A percentile compares a stretch with the other conserved stretches of the same genome.
Evolutionary conservation across 2,113 vertebrate species (phyloP).

Genomic region (Acrocephalus arundinaceus): DNA sequence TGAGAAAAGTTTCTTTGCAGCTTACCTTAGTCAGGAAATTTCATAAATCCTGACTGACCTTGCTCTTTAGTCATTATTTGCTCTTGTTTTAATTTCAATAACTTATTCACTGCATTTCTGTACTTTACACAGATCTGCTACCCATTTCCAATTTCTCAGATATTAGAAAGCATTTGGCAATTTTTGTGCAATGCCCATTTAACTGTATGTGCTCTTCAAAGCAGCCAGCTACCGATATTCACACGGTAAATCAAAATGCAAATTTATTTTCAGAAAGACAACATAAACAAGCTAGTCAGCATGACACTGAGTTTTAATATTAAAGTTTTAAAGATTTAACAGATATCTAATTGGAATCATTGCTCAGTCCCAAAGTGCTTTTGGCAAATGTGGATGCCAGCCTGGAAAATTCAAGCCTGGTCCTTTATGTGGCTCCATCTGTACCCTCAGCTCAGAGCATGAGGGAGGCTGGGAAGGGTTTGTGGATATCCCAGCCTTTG

Average conservation of each 20-base stretch:
- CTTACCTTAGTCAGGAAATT: background rate
- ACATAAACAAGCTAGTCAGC: background rate
- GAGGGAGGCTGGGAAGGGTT: background rate
- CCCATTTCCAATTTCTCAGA: background rate
- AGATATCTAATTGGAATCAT: background rate
- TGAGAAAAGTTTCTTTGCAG: background rate
- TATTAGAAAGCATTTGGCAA: background rate
- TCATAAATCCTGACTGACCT: background rate
- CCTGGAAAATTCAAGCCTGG: background rate
- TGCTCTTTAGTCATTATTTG: background rate
- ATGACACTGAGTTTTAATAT: background rate
- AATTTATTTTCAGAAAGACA: background rate
- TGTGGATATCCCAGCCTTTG: accelerated
- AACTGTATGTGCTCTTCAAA: background rate
- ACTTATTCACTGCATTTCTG: background rate
- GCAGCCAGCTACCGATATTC: background rate
- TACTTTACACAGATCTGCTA: background rate
- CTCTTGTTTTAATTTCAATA: background rate
- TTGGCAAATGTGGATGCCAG: background rate
- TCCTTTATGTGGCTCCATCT: background rate
- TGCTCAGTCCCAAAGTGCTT: background rate
- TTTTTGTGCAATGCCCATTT: background rate
- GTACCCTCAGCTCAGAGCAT: background rate
- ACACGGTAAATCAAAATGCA: background rate
- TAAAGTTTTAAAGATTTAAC: background rate